These are phyloP conservation scores for Drosophila kuntzei DNA, from an alignment of 2,888 invertebrate species.

Conservation along the genomic window DNA sequence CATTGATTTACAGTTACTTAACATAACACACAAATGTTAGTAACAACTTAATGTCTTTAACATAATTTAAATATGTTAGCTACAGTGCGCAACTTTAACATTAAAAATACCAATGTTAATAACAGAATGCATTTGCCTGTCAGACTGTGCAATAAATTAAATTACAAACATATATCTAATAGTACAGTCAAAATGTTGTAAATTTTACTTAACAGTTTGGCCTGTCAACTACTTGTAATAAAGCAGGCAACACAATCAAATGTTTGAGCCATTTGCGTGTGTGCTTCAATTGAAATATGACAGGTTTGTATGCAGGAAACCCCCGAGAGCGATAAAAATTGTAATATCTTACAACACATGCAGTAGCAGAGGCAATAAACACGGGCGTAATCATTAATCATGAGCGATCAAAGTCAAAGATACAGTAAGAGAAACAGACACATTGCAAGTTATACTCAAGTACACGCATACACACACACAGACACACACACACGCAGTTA, in stretches of 20 bases:
- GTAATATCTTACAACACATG: conserved; percentile 35
- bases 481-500: conserved; percentile 26
- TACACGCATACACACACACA: conserved; percentile 25
- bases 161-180: conserved; percentile 1
- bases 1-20: not conserved
- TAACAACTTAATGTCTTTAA: not conserved
- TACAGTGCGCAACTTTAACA: not conserved
- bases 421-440: conserved; percentile 50
- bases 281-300: conserved; percentile 64
- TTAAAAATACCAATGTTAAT: not conserved
- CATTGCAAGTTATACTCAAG: conserved; percentile 14
- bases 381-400: conserved; percentile 78
- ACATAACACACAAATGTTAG: not conserved
- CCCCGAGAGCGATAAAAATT: conserved; percentile 57
- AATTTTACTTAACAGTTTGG: conserved; percentile 29
- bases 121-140: not conserved
- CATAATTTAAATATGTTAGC: not conserved
- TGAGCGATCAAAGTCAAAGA: conserved; percentile 79
- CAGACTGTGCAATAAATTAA: not conserved
- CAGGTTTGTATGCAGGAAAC: conserved; percentile 46
- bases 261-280: conserved; percentile 35
- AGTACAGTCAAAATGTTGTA: not conserved
- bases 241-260: conserved; percentile 7
- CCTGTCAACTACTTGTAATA: conserved; percentile 16
- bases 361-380: conserved; percentile 71